Percentiles rank a stretch among this genome's conserved stretches.
Evolutionary conservation across 2,888 invertebrate species (phyloP).

Genomic region (Papilio elwesi): DNA sequence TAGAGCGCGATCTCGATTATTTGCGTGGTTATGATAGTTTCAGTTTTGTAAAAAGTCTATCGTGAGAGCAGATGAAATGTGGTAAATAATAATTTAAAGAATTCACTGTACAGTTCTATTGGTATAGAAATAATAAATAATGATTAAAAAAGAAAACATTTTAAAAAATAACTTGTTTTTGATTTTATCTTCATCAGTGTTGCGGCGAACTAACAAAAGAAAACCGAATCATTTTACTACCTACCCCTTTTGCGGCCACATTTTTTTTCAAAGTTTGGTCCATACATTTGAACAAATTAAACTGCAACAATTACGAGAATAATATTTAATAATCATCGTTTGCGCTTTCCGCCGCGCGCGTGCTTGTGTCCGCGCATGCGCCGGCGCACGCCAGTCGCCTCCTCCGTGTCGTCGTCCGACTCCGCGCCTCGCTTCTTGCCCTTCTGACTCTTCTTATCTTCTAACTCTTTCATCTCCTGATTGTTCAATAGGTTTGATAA

Average conservation of each 20-base stretch:
- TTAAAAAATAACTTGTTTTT: conserved; percentile 20
- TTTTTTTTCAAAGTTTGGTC: too few relatives aligned
- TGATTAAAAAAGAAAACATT: conserved; percentile 73
- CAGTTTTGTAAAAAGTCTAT: conserved; percentile 86
- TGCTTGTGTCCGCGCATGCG: conserved; percentile 85
- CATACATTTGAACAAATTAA: background rate
- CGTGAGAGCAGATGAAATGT: conserved; percentile 80
- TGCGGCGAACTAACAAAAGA: too few relatives aligned
- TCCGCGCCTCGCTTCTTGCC: conserved; percentile 83
- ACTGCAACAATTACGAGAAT: conserved; percentile 36
- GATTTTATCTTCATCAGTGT: background rate
- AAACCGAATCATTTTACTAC: too few relatives aligned
- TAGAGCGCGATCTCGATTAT: conserved; percentile 72
- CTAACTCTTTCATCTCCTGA: conserved; percentile 91
- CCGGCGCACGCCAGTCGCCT: conserved; percentile 90
- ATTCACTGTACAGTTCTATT: conserved; percentile 86
- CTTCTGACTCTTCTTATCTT: conserved; percentile 86
- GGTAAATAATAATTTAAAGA: conserved; percentile 83
- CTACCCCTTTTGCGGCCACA: too few relatives aligned
- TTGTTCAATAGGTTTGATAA: background rate
- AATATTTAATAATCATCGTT: conserved; percentile 59
- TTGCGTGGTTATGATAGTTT: conserved; percentile 82
- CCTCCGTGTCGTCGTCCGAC: conserved; percentile 92
- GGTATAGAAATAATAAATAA: conserved; percentile 86
- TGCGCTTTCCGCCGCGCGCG: conserved; percentile 68